Conservation (phyloP, 2,113 vertebrate genomes). For the Engystomops pustulosus region DNA sequence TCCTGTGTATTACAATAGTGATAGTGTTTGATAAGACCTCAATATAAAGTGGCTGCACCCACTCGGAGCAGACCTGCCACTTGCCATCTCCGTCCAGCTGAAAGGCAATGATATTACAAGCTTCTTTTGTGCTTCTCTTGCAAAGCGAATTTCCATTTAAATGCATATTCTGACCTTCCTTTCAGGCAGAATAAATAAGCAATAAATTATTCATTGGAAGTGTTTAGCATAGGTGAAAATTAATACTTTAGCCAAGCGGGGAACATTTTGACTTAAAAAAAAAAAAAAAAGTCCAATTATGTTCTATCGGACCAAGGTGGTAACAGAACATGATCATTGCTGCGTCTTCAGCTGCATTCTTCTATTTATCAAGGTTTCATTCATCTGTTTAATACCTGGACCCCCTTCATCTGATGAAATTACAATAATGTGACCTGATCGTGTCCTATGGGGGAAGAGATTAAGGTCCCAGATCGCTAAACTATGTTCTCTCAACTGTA, state of each 20-base stretch:
- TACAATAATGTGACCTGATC: conserved; percentile 26
- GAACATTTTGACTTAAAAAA: conserved; percentile 42
- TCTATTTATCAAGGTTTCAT: background rate
- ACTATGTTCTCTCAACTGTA: conserved; percentile 1
- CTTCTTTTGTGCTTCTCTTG: conserved; percentile 57
- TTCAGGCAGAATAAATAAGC: conserved; percentile 68
- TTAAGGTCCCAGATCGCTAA: conserved; percentile 1
- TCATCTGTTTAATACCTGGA: background rate
- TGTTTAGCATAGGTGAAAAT: conserved; percentile 66
- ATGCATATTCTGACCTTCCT: conserved; percentile 65
- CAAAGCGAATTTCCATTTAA: conserved; percentile 64
- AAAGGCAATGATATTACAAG: conserved; percentile 50
- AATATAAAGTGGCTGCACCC: conserved; percentile 20
- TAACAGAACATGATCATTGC: conserved; percentile 28
- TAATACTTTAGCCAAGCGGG: conserved; percentile 59
- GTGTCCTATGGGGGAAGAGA: conserved; percentile 10
- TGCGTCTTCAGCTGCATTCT: conserved; percentile 17
- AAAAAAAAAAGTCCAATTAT: conserved; percentile 51
- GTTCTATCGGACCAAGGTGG: conserved; percentile 46
- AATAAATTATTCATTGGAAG: conserved; percentile 68
- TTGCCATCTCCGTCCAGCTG: conserved; percentile 57
- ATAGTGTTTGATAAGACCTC: conserved; percentile 54
- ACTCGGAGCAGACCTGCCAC: background rate
- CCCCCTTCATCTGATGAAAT: conserved; percentile 17
- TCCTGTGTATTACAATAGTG: conserved; percentile 49